phyloP scores from a whole-genome alignment of 2,888 invertebrate genomes.

The Mimas tiliae region DNA sequence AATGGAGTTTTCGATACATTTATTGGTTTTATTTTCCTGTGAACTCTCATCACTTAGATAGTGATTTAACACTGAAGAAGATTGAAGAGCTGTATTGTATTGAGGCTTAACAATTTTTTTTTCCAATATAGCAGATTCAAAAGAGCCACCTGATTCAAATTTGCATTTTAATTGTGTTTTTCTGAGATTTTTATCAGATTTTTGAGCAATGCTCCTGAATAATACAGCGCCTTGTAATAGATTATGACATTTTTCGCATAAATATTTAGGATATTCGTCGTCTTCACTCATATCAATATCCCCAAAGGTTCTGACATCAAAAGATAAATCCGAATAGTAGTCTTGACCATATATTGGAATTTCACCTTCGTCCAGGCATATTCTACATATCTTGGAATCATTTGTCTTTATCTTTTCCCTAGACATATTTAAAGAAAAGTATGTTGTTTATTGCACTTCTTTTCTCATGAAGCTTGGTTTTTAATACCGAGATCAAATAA shows the following conservation, averaged over 20 bases:
- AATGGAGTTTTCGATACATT: neutral
- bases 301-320: conserved; percentile 22
- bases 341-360: conserved; percentile 22
- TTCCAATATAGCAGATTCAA: neutral
- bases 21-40: neutral
- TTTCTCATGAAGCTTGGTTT: no score
- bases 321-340: conserved; percentile 13
- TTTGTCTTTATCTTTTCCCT: neutral
- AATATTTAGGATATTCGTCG: conserved; percentile 22
- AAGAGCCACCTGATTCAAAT: conserved; percentile 20
- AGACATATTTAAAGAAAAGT: neutral
- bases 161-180: neutral
- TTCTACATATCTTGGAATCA: conserved; percentile 26
- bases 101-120: neutral
- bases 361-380: conserved; percentile 16
- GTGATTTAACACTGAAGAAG: neutral
- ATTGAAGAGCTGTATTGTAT: neutral
- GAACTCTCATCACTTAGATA: conserved; percentile 11
- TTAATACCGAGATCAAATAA: no score
- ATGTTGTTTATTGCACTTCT: neutral
- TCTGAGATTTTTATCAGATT: conserved; percentile 9
- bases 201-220: conserved; percentile 24
- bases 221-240: conserved; percentile 24
- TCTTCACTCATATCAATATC: conserved; percentile 29
- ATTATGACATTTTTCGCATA: conserved; percentile 23